Evolutionary conservation across 2,888 invertebrate genomes (phyloP).

Genomic region (Patella ulyssiponensis): DNA sequence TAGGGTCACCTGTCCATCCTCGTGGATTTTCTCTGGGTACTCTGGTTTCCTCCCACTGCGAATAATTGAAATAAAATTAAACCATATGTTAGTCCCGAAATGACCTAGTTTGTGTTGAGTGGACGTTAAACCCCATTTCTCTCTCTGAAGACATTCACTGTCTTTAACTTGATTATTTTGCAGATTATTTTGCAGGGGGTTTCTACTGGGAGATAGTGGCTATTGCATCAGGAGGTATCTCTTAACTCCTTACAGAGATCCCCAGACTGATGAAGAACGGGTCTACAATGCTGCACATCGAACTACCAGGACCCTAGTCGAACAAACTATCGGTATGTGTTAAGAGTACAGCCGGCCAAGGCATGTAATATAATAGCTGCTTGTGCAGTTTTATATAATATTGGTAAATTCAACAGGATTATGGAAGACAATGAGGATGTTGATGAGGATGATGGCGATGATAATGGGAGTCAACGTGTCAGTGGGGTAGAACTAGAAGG

Average conservation of each 20-base stretch:
- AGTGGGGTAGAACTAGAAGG: not conserved
- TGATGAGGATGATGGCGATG: not conserved
- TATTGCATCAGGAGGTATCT: conserved; percentile 24
- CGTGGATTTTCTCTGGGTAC: no score
- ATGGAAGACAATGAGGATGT: not conserved
- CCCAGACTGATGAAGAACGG: not conserved
- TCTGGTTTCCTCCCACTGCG: no score
- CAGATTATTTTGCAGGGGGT: no score
- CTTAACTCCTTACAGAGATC: conserved; percentile 24
- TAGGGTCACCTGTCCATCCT: no score
- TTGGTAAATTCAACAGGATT: conserved; percentile 13
- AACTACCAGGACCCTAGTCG: conserved; percentile 19
- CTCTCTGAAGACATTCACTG: no score
- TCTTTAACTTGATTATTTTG: no score
- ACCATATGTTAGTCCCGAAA: no score
- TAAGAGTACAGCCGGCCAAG: conserved; percentile 15
- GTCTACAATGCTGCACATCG: conserved; percentile 22
- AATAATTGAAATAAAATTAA: no score
- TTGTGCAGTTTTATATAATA: conserved; percentile 29
- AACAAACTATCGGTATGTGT: conserved; percentile 30
- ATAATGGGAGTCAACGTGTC: not conserved
- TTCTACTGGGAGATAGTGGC: conserved; percentile 30
- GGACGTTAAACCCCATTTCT: no score
- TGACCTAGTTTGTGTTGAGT: no score
- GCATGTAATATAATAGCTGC: conserved; percentile 10